These are phyloP conservation scores for Pocillopora verrucosa DNA, from an alignment of 64 coral and sea anemone species.

Conservation along the genomic window DNA sequence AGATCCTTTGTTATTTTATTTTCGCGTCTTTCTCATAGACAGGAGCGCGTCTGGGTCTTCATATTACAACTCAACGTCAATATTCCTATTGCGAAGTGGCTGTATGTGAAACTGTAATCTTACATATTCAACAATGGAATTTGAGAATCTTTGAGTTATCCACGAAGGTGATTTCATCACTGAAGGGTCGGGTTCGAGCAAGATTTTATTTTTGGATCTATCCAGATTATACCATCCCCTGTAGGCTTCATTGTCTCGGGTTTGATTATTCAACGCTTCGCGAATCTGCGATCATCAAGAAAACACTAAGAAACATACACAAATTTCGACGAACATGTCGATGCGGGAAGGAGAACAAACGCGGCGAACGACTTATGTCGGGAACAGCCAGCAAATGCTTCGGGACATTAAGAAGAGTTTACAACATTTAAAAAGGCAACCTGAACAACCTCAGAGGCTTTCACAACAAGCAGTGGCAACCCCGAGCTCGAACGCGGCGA, in stretches of 20 bases:
- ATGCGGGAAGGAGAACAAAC: constrained; percentile 42
- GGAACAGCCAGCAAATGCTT: constrained; percentile 89
- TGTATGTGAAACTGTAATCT: constrained; percentile 34
- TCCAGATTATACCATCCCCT: constrained; percentile 22
- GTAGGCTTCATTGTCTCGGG: neutral
- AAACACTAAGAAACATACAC: constrained; percentile 29
- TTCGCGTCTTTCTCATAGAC: neutral
- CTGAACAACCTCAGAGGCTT: constrained; percentile 5
- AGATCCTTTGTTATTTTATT: constrained; percentile 16
- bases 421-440: constrained; percentile 72
- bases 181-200: constrained; percentile 24
- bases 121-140: constrained; percentile 44
- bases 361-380: constrained; percentile 57
- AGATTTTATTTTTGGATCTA: constrained; percentile 46
- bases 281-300: constrained; percentile 38
- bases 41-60: constrained; percentile 5
- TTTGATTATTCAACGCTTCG: neutral
- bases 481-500: neutral
- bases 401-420: constrained; percentile 82
- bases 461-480: neutral
- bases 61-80: constrained; percentile 13
- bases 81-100: neutral
- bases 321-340: constrained; percentile 52
- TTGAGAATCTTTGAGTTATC: constrained; percentile 50
- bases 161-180: constrained; percentile 25